Evolutionary conservation across 1,140 invertebrate species (phyloP), one percentile per base, ranked within the genome.

Genomic region (Saccostrea echinata): DNA sequence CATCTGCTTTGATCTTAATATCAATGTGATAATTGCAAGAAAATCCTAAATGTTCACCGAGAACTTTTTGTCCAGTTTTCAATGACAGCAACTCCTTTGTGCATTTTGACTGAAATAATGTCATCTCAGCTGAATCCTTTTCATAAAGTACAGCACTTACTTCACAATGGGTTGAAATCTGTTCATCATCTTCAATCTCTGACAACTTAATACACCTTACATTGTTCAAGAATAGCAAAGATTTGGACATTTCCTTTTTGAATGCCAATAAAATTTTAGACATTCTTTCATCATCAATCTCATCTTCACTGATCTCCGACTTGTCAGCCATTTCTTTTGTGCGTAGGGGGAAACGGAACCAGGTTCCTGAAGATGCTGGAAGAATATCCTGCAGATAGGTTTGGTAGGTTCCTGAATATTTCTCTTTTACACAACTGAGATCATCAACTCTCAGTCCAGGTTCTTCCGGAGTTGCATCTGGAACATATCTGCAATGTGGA

Each of bases 401-500:
- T 4, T 51, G 52, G 61, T 91, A 88, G 4, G 92, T 86, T 84
- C 91, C 91, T 30, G 92, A 85, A 88, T 91, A 94, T 2, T 43
- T 84, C 35, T 85, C 35, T 80, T 88, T 82, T 1, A 94, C 8
- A 27, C 86, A 61, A 13, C 82, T 33, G 11, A 92, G 21, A 64
- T 93, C 83, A 82, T 81, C 88, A 51, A 91, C 85, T 82, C 86
- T 86, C 16, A 91, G 87, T 16, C 94, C 94, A 6, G 93, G 93
- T 8, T 16, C 9, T 12, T 71, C 68, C 16, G 30, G 24, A n/a
- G 88, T 83, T 57, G 91, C 88, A 4, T 81, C 76, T 16, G 91
- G 91, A 30, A 93, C 88, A 87, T 92, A 93, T 52, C 76, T 91
- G 76, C 92, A 92, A 76, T 93, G 90, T n/a, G 94, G 94, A 88